These are phyloP conservation scores for Dryas iulia DNA, from an alignment of 1,140 invertebrate species.

Conservation along the genomic window DNA sequence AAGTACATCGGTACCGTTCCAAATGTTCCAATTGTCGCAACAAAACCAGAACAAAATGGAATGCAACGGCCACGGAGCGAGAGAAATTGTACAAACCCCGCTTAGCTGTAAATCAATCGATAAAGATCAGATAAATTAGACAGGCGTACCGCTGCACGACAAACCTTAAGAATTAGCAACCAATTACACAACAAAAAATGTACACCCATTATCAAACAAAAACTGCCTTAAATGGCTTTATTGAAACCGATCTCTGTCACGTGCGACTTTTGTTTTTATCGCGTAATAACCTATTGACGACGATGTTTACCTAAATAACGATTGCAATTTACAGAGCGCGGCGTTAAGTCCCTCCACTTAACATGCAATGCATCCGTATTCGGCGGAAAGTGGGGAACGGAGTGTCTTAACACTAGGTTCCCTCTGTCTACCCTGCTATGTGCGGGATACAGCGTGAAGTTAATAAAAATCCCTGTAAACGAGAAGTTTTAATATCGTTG, in stretches of 20 bases:
- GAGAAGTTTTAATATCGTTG: not conserved
- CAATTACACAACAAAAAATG: slow-evolving; percentile 59
- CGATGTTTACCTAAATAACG: slow-evolving; percentile 49
- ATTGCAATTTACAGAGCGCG: slow-evolving; percentile 32
- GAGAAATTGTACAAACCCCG: slow-evolving; percentile 43
- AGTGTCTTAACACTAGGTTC: too few relatives aligned
- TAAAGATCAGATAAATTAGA: slow-evolving; percentile 59
- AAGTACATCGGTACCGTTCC: slow-evolving; percentile 29
- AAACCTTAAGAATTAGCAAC: slow-evolving; percentile 57
- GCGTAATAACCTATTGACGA: slow-evolving; percentile 32
- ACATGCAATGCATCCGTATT: too few relatives aligned
- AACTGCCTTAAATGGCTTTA: slow-evolving; percentile 56
- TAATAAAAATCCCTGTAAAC: slow-evolving; percentile 11
- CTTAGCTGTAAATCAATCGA: slow-evolving; percentile 57
- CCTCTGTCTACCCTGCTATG: too few relatives aligned
- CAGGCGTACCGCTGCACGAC: slow-evolving; percentile 45
- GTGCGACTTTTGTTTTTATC: slow-evolving; percentile 53
- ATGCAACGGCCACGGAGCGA: slow-evolving; percentile 32
- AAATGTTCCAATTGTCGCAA: slow-evolving; percentile 51
- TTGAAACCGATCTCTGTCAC: slow-evolving; percentile 54
- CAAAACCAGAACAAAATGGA: slow-evolving; percentile 33
- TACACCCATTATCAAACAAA: slow-evolving; percentile 53
- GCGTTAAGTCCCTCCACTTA: too few relatives aligned
- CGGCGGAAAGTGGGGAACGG: too few relatives aligned
- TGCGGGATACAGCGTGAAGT: too few relatives aligned